phyloP scores from a whole-genome alignment of 2,797 vertebrate species.

The Hirundo rustica region DNA sequence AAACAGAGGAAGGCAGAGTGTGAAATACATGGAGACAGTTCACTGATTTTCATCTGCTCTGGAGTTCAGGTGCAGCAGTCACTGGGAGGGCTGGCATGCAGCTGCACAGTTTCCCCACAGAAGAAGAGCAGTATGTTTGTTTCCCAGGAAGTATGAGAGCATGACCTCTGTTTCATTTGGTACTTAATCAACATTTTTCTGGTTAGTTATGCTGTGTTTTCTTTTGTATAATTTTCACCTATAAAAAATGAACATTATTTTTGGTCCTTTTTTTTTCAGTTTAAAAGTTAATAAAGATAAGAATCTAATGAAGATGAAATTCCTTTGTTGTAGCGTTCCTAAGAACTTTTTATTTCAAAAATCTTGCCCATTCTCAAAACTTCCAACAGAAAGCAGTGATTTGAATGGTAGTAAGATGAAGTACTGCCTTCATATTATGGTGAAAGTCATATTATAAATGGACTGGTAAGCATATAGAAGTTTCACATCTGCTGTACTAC shows the following conservation, averaged over 20 bases:
- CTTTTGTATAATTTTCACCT: neutral
- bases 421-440: neutral
- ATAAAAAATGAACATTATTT: neutral
- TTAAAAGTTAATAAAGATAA: neutral
- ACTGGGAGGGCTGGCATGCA: neutral
- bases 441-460: neutral
- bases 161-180: neutral
- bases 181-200: neutral
- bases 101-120: neutral
- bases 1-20: neutral
- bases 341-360: neutral
- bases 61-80: neutral
- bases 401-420: neutral
- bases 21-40: neutral
- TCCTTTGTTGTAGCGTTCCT: neutral
- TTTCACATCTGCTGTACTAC: neutral
- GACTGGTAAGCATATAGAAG: neutral
- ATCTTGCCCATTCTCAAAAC: neutral
- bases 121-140: neutral
- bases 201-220: neutral
- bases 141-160: neutral
- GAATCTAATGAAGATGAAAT: neutral
- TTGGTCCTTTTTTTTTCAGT: neutral
- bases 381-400: neutral
- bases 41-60: neutral